Evolutionary conservation across 2,113 vertebrate genomes (phyloP).

Genomic region (Plestiodon gilberti): DNA sequence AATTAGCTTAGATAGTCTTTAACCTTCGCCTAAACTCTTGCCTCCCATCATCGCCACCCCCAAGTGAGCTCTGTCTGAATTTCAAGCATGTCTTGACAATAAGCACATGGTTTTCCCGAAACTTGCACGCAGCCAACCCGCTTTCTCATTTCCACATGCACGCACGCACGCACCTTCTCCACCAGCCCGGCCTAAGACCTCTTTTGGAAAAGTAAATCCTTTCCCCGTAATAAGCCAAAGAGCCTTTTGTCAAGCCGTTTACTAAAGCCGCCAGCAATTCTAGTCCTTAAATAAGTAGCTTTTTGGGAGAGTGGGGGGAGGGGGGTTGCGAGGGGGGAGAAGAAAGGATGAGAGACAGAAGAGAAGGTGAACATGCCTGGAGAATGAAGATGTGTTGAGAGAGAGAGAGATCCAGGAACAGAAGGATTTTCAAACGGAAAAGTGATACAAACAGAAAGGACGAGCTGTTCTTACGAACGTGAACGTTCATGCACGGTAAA

Average conservation of each 20-base stretch:
- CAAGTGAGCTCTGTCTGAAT: not conserved
- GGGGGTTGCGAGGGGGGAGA: too few species aligned
- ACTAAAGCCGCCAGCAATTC: not conserved
- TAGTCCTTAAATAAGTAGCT: not conserved
- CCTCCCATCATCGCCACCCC: not conserved
- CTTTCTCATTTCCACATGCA: not conserved
- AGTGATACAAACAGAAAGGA: not conserved
- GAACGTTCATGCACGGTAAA: not conserved
- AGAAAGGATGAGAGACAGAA: not conserved
- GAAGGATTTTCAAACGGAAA: not conserved
- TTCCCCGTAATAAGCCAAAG: conserved; percentile 1
- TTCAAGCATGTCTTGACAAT: conserved; percentile 2
- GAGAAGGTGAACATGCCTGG: not conserved
- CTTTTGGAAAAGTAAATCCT: conserved; percentile 3
- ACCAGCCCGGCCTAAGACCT: not conserved
- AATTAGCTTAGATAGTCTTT: conserved; percentile 7
- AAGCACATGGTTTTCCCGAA: not conserved
- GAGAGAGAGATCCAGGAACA: not conserved
- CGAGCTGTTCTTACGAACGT: not conserved
- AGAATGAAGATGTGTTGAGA: not conserved
- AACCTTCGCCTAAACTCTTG: not conserved
- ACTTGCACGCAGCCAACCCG: not conserved
- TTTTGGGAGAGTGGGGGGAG: not conserved
- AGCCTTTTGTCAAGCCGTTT: conserved; percentile 5
- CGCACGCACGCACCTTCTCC: not conserved